Percentiles rank a stretch among this genome's conserved stretches.
Evolutionary conservation across 1,140 invertebrate genomes (phyloP).

Genomic region (Rhagoletis pomonella): DNA sequence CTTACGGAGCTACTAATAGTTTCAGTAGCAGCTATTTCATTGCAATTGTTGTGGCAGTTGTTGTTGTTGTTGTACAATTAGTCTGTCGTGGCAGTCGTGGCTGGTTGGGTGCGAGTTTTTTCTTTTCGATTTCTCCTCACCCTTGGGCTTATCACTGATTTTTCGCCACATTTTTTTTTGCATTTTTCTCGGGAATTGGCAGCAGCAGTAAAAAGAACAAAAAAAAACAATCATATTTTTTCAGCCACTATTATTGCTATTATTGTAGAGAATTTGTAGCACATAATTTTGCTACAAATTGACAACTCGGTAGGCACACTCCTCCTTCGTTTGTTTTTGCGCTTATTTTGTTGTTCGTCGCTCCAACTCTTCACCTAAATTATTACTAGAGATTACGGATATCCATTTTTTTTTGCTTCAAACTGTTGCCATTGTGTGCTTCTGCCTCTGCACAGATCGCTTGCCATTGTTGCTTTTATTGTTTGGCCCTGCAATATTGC

Average conservation of each 20-base stretch:
- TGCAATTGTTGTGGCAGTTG: slow-evolving; percentile 20
- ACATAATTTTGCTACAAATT: slow-evolving; percentile 49
- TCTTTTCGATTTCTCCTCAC: not conserved
- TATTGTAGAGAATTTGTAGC: slow-evolving; percentile 19
- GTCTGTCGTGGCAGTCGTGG: slow-evolving; percentile 42
- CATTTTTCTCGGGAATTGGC: not conserved
- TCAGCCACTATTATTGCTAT: not conserved
- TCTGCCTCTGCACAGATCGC: not conserved
- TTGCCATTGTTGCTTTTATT: not conserved
- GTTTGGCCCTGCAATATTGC: not conserved
- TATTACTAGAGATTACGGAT: not conserved
- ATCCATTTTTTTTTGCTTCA: not conserved
- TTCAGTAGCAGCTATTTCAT: slow-evolving; percentile 22
- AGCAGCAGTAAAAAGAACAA: too few relatives aligned
- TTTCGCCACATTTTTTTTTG: not conserved
- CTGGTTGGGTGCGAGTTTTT: not conserved
- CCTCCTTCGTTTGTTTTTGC: not conserved
- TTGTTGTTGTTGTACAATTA: slow-evolving; percentile 47
- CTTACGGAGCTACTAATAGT: slow-evolving; percentile 17
- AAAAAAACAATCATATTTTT: too few relatives aligned
- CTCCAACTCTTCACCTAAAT: not conserved
- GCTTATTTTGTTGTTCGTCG: not conserved
- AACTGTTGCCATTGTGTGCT: not conserved
- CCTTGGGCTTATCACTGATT: slow-evolving; percentile 24
- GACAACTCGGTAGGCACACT: slow-evolving; percentile 23